These are phyloP conservation scores for Eulithis prunata DNA, from an alignment of 2,888 invertebrate species.

Conservation along the genomic window DNA sequence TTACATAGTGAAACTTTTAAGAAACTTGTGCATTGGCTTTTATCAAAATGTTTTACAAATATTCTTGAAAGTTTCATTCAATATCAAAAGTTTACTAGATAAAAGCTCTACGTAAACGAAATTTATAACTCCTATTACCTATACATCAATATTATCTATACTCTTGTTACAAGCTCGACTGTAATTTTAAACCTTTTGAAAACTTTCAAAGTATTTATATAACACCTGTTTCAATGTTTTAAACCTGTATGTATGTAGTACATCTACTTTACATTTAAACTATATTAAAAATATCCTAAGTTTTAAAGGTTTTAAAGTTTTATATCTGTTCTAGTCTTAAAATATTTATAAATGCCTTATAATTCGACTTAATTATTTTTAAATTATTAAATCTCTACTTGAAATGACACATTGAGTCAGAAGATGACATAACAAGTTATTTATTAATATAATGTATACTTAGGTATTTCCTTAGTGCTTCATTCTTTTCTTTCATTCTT, in stretches of 20 bases:
- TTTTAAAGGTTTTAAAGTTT: constrained; percentile 11
- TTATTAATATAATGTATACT: too few species aligned
- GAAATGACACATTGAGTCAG: too few species aligned
- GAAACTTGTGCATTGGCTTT: too few species aligned
- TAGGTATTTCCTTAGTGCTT: too few species aligned
- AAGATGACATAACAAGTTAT: too few species aligned
- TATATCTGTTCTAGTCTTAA: constrained; percentile 15
- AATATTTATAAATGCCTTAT: constrained; percentile 11
- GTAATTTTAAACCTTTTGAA: constrained; percentile 25
- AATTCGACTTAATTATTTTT: constrained; percentile 4
- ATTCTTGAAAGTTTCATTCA: too few species aligned
- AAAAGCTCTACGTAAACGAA: constrained; percentile 3
- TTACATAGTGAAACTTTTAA: too few species aligned
- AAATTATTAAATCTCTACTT: too few species aligned
- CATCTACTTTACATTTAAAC: constrained; percentile 10
- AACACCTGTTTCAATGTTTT: constrained; percentile 19
- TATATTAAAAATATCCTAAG: constrained; percentile 1
- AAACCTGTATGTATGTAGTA: neutral
- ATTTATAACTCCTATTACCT: constrained; percentile 29
- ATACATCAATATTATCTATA: constrained; percentile 25
- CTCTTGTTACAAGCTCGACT: constrained; percentile 30
- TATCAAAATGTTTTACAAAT: too few species aligned
- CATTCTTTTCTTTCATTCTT: neutral
- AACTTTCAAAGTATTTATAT: constrained; percentile 29
- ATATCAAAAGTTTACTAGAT: too few species aligned